Evolutionary conservation across 2,113 vertebrate species (phyloP).

Genomic region (Galbula dea): DNA sequence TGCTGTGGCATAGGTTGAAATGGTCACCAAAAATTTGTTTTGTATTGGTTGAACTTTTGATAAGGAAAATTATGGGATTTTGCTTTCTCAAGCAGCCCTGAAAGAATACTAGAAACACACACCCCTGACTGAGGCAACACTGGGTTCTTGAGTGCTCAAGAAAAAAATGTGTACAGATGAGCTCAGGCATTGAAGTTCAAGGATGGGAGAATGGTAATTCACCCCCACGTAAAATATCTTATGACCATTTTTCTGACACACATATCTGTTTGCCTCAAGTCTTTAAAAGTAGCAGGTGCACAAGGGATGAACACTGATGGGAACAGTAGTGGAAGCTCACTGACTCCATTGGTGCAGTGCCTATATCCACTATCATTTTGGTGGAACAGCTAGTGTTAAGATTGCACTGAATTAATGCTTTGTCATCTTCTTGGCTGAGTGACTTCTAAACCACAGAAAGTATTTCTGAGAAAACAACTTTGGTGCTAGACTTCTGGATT

Average conservation of each 20-base stretch:
- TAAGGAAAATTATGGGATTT: background rate
- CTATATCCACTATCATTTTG: background rate
- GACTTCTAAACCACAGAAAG: background rate
- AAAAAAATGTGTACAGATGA: background rate
- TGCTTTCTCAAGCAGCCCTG: background rate
- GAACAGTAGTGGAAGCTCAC: background rate
- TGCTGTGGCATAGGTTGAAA: background rate
- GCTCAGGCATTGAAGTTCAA: background rate
- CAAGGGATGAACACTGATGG: background rate
- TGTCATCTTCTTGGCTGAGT: background rate
- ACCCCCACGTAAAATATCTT: background rate
- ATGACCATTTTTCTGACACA: background rate
- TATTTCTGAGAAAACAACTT: background rate
- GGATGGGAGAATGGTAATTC: background rate
- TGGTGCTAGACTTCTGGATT: background rate
- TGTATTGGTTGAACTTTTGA: background rate
- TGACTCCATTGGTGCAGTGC: rapidly evolving
- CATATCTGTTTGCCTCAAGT: background rate
- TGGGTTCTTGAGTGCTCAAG: background rate
- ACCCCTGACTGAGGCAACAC: rapidly evolving
- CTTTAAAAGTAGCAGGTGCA: rapidly evolving
- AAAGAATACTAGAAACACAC: background rate
- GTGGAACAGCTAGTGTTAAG: background rate
- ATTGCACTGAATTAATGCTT: background rate
- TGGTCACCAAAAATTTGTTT: background rate